These are phyloP conservation scores for Tenebrosternarchus preto DNA, from an alignment of 2,113 vertebrate genomes.

Conservation along the genomic window DNA sequence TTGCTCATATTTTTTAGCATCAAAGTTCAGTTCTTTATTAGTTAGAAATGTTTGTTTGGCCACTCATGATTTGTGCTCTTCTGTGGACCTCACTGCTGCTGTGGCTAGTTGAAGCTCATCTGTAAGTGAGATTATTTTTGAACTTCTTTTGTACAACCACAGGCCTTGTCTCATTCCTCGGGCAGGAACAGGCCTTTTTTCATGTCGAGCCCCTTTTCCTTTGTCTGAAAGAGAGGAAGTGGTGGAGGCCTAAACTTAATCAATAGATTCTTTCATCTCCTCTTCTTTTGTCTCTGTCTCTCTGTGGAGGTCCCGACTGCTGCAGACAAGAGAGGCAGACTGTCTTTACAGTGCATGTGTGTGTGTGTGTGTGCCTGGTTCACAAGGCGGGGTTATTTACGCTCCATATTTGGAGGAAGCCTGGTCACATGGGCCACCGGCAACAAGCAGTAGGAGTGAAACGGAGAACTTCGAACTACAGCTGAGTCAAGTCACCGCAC, in stretches of 20 bases:
- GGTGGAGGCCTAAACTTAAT: constrained; percentile 15
- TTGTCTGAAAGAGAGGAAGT: constrained; percentile 35
- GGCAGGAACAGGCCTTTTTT: background rate
- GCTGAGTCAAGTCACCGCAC: constrained; percentile 44
- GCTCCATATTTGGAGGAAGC: constrained; percentile 72
- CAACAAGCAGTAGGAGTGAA: constrained; percentile 66
- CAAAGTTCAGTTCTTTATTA: background rate
- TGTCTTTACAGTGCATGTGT: background rate
- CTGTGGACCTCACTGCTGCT: background rate
- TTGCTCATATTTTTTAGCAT: background rate
- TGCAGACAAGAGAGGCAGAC: constrained; percentile 30
- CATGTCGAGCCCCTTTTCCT: background rate
- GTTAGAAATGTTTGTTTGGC: constrained; percentile 7
- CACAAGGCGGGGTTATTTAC: constrained; percentile 62
- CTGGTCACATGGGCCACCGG: constrained; percentile 70
- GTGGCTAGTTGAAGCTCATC: background rate
- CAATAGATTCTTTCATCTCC: constrained; percentile 47
- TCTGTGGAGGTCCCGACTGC: constrained; percentile 37
- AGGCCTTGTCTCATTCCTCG: background rate
- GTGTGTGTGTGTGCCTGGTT: constrained; percentile 54
- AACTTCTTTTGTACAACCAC: background rate
- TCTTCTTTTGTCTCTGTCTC: constrained; percentile 33
- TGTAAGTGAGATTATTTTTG: background rate
- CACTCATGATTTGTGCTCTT: background rate
- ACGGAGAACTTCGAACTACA: constrained; percentile 57